phyloP scores from a whole-genome alignment of 2,888 invertebrate genomes.

The Dasysyrphus tricinctus region DNA sequence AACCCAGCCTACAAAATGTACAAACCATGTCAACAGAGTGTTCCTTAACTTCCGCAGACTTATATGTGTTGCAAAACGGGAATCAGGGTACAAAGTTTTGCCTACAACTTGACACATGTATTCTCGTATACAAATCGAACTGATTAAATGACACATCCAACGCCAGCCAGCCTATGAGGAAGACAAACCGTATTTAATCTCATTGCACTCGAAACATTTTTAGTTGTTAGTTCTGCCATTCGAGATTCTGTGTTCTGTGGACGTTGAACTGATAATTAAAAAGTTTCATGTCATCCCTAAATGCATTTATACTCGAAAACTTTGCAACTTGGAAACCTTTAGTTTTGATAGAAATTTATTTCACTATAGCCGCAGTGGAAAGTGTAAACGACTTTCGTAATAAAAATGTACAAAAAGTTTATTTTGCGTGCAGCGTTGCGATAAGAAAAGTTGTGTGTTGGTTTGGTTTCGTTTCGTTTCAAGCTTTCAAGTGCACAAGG shows the following conservation, averaged over 20 bases:
- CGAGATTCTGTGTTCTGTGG: constrained; percentile 5
- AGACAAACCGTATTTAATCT: constrained; percentile 31
- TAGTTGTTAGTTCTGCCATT: constrained; percentile 5
- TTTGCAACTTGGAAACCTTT: constrained; percentile 38
- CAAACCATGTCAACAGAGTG: constrained; percentile 42
- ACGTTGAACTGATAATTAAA: constrained; percentile 55
- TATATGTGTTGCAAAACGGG: constrained; percentile 19
- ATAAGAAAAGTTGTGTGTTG: constrained; percentile 60
- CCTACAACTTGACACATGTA: constrained; percentile 24
- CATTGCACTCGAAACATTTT: constrained; percentile 36
- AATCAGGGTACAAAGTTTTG: constrained; percentile 16
- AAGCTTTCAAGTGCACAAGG: constrained; percentile 59
- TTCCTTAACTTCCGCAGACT: constrained; percentile 54
- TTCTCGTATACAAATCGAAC: constrained; percentile 18
- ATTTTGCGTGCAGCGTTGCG: constrained; percentile 65
- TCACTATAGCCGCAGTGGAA: constrained; percentile 47
- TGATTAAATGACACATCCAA: constrained; percentile 23
- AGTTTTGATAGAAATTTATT: constrained; percentile 62
- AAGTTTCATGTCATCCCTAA: constrained; percentile 37
- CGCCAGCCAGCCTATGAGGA: not conserved
- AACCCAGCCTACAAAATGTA: constrained; percentile 28
- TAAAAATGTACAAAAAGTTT: constrained; percentile 49
- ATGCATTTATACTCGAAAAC: constrained; percentile 32
- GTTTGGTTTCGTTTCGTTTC: constrained; percentile 25
- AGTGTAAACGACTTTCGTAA: constrained; percentile 59